phyloP scores from a whole-genome alignment of 2,113 vertebrate species.

The Aegithalos caudatus region DNA sequence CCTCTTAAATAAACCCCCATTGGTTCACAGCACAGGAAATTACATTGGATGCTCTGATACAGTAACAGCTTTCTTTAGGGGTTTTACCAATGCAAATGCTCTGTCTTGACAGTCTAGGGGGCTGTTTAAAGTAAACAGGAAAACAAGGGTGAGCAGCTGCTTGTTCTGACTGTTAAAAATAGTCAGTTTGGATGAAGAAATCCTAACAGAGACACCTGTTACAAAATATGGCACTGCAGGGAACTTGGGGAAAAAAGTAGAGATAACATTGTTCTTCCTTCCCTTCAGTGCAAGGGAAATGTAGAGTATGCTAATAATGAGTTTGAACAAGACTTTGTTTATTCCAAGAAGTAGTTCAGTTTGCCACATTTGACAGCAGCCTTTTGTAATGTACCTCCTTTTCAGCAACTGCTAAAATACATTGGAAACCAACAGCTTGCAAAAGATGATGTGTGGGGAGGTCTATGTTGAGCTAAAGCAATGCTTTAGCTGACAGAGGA shows the following conservation, averaged over 20 bases:
- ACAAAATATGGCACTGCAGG: not conserved
- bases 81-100: not conserved
- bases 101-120: not conserved
- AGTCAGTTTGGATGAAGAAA: not conserved
- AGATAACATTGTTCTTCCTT: not conserved
- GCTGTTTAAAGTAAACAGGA: not conserved
- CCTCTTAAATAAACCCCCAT: constrained; percentile 21
- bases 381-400: not conserved
- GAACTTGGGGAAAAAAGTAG: not conserved
- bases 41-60: not conserved
- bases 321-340: not conserved
- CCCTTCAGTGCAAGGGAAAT: not conserved
- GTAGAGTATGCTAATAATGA: not conserved
- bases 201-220: not conserved
- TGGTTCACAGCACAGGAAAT: not conserved
- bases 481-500: not conserved
- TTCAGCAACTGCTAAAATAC: not conserved
- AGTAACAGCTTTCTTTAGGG: not conserved
- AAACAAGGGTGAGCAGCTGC: not conserved
- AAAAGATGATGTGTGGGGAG: not conserved
- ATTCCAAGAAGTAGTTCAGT: not conserved
- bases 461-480: not conserved
- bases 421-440: not conserved
- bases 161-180: not conserved
- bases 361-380: not conserved